Evolutionary conservation across 2,888 invertebrate species (phyloP).

Genomic region (Lasioglossum oenotherae): DNA sequence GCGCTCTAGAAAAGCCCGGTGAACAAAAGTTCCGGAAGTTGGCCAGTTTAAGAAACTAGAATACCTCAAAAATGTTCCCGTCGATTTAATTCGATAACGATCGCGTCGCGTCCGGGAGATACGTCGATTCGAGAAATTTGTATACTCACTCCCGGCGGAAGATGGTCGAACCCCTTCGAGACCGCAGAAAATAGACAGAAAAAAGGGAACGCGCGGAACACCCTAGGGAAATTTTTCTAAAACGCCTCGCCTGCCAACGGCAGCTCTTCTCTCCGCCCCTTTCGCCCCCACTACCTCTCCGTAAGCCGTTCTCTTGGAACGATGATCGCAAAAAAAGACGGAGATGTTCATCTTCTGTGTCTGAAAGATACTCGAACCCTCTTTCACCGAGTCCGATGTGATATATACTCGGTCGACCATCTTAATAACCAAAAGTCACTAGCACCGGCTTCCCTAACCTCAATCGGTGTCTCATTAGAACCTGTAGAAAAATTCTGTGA

Average conservation of each 20-base stretch:
- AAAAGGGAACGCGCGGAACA: conserved; percentile 6
- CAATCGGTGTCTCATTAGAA: neutral
- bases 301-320: neutral
- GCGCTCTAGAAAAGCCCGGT: neutral
- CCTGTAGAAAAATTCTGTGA: neutral
- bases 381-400: neutral
- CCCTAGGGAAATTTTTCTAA: conserved; percentile 14
- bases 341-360: conserved; percentile 7
- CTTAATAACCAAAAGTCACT: neutral
- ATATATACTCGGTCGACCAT: neutral
- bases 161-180: neutral
- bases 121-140: conserved; percentile 7
- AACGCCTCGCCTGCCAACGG: conserved; percentile 9
- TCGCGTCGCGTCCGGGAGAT: conserved; percentile 5
- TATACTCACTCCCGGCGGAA: neutral
- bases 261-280: neutral
- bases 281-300: neutral
- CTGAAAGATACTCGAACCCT: conserved; percentile 11
- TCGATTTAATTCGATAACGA: conserved; percentile 50
- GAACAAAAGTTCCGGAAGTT: conserved; percentile 36
- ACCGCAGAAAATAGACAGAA: neutral
- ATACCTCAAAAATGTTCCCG: conserved; percentile 57
- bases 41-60: conserved; percentile 39
- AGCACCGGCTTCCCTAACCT: no score
- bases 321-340: neutral